Evolutionary conservation across 2,113 vertebrate genomes (phyloP).

Genomic region (Pituophis catenifer): DNA sequence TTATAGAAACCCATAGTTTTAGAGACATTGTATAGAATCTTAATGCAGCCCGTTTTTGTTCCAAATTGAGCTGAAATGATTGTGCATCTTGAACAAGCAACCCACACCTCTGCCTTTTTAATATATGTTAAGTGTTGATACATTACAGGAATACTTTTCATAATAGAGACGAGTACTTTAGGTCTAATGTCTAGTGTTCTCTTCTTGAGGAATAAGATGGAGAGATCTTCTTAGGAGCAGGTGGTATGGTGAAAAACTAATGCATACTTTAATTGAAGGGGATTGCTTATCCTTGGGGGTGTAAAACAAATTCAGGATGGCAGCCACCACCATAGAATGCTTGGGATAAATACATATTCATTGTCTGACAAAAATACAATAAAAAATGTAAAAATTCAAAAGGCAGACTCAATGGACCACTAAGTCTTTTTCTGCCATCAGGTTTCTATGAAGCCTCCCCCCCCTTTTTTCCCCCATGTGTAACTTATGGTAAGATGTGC

Average conservation of each 20-base stretch:
- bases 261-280: background rate
- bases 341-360: too few species aligned
- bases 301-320: too few species aligned
- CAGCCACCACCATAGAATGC: too few species aligned
- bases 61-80: background rate
- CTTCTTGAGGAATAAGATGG: background rate
- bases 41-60: background rate
- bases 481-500: too few species aligned
- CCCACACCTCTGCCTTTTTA: conserved; percentile 14
- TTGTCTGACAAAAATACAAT: too few species aligned
- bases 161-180: background rate
- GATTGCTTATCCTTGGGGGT: too few species aligned
- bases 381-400: too few species aligned
- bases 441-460: too few species aligned
- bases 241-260: background rate
- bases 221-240: background rate
- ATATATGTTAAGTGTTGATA: conserved; percentile 14
- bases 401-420: too few species aligned
- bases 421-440: too few species aligned
- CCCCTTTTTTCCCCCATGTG: too few species aligned
- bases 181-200: background rate
- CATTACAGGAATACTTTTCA: conserved; percentile 41
- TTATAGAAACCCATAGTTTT: background rate
- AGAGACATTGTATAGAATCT: conserved; percentile 12
- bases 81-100: conserved; percentile 30